Conservation (phyloP, 2,888 invertebrate genomes). For the Ophonus ardosiacus region DNA sequence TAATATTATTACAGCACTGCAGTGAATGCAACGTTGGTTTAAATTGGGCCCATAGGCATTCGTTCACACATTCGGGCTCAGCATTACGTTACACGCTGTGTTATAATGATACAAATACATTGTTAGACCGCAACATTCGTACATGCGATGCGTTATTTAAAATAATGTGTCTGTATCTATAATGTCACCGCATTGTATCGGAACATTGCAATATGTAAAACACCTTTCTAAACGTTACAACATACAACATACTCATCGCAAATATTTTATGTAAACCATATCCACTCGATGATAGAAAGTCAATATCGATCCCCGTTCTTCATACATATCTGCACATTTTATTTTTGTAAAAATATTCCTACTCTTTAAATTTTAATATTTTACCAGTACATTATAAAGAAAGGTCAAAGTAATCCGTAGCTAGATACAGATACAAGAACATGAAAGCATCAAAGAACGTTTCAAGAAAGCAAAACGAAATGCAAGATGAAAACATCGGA, state of each 20-base stretch:
- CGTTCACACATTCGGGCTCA: slow-evolving; percentile 19
- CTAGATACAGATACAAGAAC: neutral
- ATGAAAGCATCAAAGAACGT: neutral
- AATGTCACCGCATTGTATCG: slow-evolving; percentile 17
- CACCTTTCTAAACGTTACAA: neutral
- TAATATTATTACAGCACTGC: slow-evolving; percentile 42
- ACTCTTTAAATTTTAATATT: neutral
- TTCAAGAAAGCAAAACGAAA: neutral
- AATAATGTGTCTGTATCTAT: slow-evolving; percentile 41
- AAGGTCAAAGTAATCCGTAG: neutral
- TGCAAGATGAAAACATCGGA: neutral
- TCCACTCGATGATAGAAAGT: neutral
- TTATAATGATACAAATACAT: slow-evolving; percentile 46
- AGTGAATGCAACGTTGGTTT: slow-evolving; percentile 26
- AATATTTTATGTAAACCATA: neutral
- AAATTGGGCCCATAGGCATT: slow-evolving; percentile 54
- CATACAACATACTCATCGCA: neutral
- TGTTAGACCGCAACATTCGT: slow-evolving; percentile 40
- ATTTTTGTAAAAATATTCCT: neutral
- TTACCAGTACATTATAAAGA: neutral
- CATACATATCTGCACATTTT: neutral
- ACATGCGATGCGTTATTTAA: slow-evolving; percentile 38
- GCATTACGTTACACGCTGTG: slow-evolving; percentile 31
- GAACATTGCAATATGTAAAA: slow-evolving; percentile 13
- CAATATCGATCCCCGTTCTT: neutral